Evolutionary conservation across 1,140 invertebrate genomes (phyloP), one percentile per base, ranked within the genome.

Genomic region (Mesaphorura yosii): DNA sequence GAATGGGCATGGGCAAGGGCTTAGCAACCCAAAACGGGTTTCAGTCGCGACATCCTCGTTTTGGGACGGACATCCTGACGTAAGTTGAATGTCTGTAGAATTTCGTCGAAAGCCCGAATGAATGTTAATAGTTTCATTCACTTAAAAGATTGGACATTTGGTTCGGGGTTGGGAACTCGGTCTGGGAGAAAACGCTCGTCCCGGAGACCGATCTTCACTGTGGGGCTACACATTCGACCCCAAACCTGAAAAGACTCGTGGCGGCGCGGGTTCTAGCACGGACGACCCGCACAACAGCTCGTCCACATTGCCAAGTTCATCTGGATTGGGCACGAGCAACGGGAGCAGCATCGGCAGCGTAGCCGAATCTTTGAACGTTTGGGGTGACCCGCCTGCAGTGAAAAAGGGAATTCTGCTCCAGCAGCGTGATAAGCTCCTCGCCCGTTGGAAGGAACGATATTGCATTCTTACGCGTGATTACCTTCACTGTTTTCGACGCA

Each of bases 401-500:
- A 63, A 63, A 39, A 59, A 59, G 38, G 80, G 80, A 25, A 68
- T 81, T 17, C 67, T 82, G 34, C 79, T 78, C 73, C 78, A 81
- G 66, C 79, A 81, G 63, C 67, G 78, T 48, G 78, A 80, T 66
- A 73, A 76, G 58, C 71, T 82, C 28, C 80, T 80, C 65, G 79
- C 77, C 23, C 67, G 80, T 48, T 81, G 79, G 79, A 82, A 82
- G 65, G 79, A 82, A 65, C 45, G 58, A 12, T 60, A 57, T 37
- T 60, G 53, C 26, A 60, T 60, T 38, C 42, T 60, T 4, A 60
- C 80, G 19, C 70, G 75, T 51, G 80, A 82, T 62, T 82, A 82
- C 64, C 69, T 82, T 47, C 77, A 80, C 59, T 82, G 80, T 67
- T 82, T 82, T 66, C 75, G 80, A 61, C 72, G 78, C 63, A 76